These are phyloP conservation scores for Tricholaema leucomelas DNA, from an alignment of 2,113 vertebrate species.

Conservation along the genomic window DNA sequence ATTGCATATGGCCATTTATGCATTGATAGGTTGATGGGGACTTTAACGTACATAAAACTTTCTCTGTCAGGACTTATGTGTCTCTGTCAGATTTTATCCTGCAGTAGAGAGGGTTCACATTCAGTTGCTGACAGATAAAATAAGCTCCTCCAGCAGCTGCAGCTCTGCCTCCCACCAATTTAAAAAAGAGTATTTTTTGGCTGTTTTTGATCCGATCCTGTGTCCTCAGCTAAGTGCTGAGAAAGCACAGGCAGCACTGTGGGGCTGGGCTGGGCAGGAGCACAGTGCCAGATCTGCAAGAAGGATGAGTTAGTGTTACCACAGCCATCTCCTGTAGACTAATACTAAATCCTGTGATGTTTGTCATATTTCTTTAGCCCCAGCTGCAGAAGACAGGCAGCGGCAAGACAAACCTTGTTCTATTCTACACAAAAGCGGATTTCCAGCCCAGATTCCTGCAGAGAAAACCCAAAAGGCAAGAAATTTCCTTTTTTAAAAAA, in stretches of 20 bases:
- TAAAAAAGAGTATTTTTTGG: background rate
- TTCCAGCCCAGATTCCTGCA: background rate
- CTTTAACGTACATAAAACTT: conserved; percentile 63
- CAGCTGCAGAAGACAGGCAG: background rate
- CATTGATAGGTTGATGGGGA: conserved; percentile 66
- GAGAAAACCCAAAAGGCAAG: background rate
- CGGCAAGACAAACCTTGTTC: background rate
- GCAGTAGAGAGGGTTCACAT: conserved; percentile 49
- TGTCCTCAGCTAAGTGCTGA: background rate
- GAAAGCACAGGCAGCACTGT: background rate
- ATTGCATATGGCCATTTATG: conserved; percentile 33
- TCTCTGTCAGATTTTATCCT: conserved; percentile 67
- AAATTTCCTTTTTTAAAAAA: background rate
- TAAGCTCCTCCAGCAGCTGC: conserved; percentile 64
- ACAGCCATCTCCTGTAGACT: background rate
- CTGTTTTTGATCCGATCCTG: background rate
- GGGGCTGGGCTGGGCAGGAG: background rate
- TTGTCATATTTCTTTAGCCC: background rate
- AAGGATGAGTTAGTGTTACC: background rate
- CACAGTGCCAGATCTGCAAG: fast-evolving
- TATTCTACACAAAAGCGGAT: background rate
- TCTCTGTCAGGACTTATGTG: conserved; percentile 52
- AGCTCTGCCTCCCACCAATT: conserved; percentile 29
- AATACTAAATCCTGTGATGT: background rate
- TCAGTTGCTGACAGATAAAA: conserved; percentile 66